Evolutionary conservation across 1,140 invertebrate genomes (phyloP).

Genomic region (Aphidius ervi): DNA sequence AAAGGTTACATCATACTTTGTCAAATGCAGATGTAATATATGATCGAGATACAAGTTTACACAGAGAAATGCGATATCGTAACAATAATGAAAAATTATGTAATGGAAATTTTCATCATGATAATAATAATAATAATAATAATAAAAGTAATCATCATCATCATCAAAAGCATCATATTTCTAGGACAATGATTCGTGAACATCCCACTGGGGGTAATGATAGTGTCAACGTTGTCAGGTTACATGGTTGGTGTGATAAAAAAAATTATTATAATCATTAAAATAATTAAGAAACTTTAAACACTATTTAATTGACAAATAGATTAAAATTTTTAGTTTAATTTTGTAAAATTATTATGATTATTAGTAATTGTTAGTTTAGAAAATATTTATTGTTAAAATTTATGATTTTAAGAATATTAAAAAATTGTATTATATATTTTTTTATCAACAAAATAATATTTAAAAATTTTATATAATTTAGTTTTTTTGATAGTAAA

Average conservation of each 20-base stretch:
- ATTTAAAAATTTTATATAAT: too few relatives aligned
- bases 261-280: constrained; percentile 2
- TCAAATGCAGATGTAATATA: constrained; percentile 35
- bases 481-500: too few relatives aligned
- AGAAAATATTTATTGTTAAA: too few relatives aligned
- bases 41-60: constrained; percentile 33
- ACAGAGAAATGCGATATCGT: constrained; percentile 28
- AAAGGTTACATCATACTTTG: constrained; percentile 37
- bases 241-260: constrained; percentile 27
- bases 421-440: too few relatives aligned
- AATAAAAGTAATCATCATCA: not conserved
- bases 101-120: too few relatives aligned
- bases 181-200: constrained; percentile 42
- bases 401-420: too few relatives aligned
- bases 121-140: too few relatives aligned
- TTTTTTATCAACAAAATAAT: too few relatives aligned
- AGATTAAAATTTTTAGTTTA: too few relatives aligned
- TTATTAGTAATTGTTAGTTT: too few relatives aligned
- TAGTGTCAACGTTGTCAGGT: constrained; percentile 25
- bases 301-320: not conserved
- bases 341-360: too few relatives aligned
- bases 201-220: constrained; percentile 25
- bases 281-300: not conserved
- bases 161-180: constrained; percentile 26
- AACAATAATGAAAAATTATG: constrained; percentile 20